Percentiles rank a stretch among this genome's conserved stretches.
Conservation (phyloP, 2,113 vertebrate species). For the Oreocharis arfaki region DNA sequence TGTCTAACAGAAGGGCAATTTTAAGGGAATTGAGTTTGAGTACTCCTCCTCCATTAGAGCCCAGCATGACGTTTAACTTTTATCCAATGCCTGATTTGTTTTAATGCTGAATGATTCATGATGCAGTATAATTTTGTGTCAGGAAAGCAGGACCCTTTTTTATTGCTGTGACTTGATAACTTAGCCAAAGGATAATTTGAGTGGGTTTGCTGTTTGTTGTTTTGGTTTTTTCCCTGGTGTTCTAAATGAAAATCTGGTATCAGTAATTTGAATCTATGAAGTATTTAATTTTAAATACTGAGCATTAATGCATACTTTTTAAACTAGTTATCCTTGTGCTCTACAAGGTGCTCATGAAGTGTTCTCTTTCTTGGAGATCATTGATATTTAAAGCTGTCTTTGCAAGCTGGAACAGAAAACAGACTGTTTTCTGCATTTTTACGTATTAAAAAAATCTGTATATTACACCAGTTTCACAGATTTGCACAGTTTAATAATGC, state of each 20-base stretch:
- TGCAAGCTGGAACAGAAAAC: background rate
- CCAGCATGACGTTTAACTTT: constrained; percentile 48
- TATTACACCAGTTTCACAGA: background rate
- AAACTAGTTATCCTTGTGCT: background rate
- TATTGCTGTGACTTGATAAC: constrained; percentile 1
- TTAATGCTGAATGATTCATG: constrained; percentile 47
- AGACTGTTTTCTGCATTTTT: background rate
- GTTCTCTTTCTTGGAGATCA: background rate
- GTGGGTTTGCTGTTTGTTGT: background rate
- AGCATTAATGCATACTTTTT: background rate
- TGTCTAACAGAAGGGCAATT: constrained; percentile 27
- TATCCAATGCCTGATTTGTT: constrained; percentile 37
- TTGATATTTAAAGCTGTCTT: background rate
- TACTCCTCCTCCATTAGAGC: constrained; percentile 30
- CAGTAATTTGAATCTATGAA: background rate
- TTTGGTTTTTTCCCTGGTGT: background rate
- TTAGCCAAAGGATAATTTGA: background rate
- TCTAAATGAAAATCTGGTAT: background rate
- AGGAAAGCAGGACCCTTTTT: constrained; percentile 4
- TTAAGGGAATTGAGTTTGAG: constrained; percentile 36
- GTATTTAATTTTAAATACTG: background rate
- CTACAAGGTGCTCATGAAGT: background rate
- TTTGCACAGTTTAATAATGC: background rate
- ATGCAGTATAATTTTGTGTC: constrained; percentile 2
- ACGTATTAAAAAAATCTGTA: background rate